Conservation (phyloP, 2,797 vertebrate species). For the Scarus forsteni region DNA sequence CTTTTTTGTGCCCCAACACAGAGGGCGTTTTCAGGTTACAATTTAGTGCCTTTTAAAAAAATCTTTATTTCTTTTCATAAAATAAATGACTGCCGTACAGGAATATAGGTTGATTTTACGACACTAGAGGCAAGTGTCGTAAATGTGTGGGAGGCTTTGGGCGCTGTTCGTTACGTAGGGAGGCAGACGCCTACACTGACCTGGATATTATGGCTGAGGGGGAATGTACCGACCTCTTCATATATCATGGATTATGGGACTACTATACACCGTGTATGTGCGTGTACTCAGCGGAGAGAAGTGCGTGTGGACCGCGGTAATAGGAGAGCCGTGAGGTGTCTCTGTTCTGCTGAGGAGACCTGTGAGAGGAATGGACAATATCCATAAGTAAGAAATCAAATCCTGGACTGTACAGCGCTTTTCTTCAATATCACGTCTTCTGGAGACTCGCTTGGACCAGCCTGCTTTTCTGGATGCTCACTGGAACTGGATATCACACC, state of each 20-base stretch:
- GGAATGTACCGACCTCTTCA: background rate
- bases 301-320: constrained; percentile 1
- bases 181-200: constrained; percentile 50
- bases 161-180: constrained; percentile 42
- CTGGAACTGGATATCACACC: constrained; percentile 13
- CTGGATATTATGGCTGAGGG: constrained; percentile 38
- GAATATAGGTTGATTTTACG: constrained; percentile 49
- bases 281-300: background rate
- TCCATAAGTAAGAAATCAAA: constrained; percentile 23
- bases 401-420: background rate
- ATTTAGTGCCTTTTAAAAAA: too few relatives aligned
- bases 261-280: background rate
- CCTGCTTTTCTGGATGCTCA: background rate
- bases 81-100: constrained; percentile 16
- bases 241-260: constrained; percentile 29
- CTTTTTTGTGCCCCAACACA: too few relatives aligned
- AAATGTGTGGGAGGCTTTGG: constrained; percentile 57
- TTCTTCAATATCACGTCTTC: background rate
- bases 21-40: too few relatives aligned
- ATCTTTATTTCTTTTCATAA: too few relatives aligned
- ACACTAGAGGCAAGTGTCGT: constrained; percentile 66
- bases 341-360: constrained; percentile 13
- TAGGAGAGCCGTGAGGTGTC: constrained; percentile 30
- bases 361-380: constrained; percentile 25
- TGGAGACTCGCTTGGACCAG: background rate